These are phyloP conservation scores for Epizoanthus stellaris DNA, from an alignment of 92 coral and sea anemone species.

Conservation along the genomic window DNA sequence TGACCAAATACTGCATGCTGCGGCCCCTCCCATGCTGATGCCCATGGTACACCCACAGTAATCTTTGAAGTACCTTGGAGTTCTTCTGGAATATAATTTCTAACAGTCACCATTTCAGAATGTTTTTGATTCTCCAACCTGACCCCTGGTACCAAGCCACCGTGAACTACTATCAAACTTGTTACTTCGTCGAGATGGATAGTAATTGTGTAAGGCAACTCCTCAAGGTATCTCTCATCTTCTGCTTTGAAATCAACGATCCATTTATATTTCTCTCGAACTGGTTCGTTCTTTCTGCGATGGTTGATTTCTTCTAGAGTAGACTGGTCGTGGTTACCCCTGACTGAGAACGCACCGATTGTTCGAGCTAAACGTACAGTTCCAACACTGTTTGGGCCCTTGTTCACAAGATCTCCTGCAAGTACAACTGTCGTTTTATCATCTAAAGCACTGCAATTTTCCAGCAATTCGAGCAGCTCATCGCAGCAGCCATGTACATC, in stretches of 20 bases:
- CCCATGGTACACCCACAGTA: constrained; percentile 77
- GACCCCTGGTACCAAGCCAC: constrained; percentile 77
- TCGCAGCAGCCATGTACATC: constrained; percentile 81
- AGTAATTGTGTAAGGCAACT: constrained; percentile 70
- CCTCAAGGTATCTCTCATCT: constrained; percentile 64
- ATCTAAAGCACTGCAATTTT: constrained; percentile 44
- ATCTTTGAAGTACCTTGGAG: constrained; percentile 51
- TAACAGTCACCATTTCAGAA: constrained; percentile 66
- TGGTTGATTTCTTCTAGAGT: constrained; percentile 54
- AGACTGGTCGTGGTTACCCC: constrained; percentile 84
- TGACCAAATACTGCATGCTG: constrained; percentile 79
- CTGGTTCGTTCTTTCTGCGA: constrained; percentile 53
- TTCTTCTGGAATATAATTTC: constrained; percentile 71
- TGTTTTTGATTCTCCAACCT: constrained; percentile 67
- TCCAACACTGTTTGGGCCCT: constrained; percentile 76
- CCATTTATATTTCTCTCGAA: constrained; percentile 62
- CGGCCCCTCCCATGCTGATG: constrained; percentile 74
- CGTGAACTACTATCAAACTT: constrained; percentile 69
- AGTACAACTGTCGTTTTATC: constrained; percentile 51
- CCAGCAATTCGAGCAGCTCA: constrained; percentile 67
- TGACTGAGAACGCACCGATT: constrained; percentile 70
- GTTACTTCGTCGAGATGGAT: constrained; percentile 62
- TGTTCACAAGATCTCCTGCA: constrained; percentile 76
- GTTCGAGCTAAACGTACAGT: constrained; percentile 65
- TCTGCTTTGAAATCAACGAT: constrained; percentile 57